Conservation (phyloP, 2,113 vertebrate genomes). For the Triplophysa dalaica region DNA sequence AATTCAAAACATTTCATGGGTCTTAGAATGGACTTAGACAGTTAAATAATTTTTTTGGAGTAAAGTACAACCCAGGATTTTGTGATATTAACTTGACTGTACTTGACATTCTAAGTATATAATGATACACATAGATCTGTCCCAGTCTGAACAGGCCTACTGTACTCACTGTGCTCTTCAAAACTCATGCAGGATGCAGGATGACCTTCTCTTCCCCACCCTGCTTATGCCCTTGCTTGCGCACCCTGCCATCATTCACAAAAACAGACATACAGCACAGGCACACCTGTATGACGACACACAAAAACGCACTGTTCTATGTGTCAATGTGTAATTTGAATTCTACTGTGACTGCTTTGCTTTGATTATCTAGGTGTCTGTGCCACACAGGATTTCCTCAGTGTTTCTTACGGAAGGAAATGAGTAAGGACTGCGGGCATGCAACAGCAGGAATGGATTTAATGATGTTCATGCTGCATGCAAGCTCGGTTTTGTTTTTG, state of each 20-base stretch:
- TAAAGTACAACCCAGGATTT: not conserved
- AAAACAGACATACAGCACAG: conserved; percentile 52
- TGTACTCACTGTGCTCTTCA: conserved; percentile 24
- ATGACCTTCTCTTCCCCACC: conserved; percentile 51
- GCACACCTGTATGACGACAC: conserved; percentile 46
- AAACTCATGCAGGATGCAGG: conserved; percentile 4
- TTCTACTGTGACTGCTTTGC: not conserved
- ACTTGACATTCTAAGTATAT: not conserved
- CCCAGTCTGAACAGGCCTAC: not conserved
- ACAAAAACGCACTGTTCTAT: not conserved
- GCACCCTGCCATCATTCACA: conserved; percentile 61
- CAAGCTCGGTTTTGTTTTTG: not conserved
- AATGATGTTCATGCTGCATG: conserved; percentile 27
- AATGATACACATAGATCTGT: not conserved
- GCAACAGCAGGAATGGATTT: not conserved
- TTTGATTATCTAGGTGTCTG: conserved; percentile 5
- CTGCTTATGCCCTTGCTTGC: conserved; percentile 61
- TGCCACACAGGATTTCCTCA: not conserved
- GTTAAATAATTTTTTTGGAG: too few relatives aligned
- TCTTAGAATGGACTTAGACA: too few relatives aligned
- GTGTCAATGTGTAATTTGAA: not conserved
- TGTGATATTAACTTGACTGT: not conserved
- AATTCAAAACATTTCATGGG: too few relatives aligned
- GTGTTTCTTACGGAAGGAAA: conserved; percentile 10
- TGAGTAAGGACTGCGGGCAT: not conserved